Base-by-base conservation (phyloP, 1,140 invertebrate species). In the Aphidius gifuensis region DNA sequence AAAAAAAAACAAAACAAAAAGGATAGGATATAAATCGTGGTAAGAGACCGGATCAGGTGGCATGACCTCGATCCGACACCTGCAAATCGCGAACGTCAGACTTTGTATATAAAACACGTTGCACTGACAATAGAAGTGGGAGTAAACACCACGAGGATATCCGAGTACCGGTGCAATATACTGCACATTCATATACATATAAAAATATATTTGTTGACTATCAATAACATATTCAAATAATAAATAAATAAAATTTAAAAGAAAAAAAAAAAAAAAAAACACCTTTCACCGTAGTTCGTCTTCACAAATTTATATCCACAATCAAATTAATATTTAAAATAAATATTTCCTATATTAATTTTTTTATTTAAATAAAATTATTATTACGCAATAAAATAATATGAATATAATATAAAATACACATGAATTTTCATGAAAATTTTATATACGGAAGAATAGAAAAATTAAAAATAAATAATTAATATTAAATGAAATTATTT, bases 31-130 rank as follows among this genome's bases (percentile, higher is more conserved):
- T 50, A 50, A 16, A n/a, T 23, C 32, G 48, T 21, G 38, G 6
- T 46, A 39, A 49, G 21, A 55, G 58, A 63, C 44, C 42, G 56
- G 55, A 65, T 51, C 60, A 56, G 58, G 47, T 58, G 46, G n/a
- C 60, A 39, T 62, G 60, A 62, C 60, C 60, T 65, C 56, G 60
- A 65, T 65, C 50, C 56, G 49, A 65, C 64, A 62, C 60, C 60
- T 65, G 60, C 60, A 49, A 65, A 40, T 56, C 50, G 45, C 61
- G 32, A 61, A 38, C 21, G 45, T 61, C 51, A 54, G 21, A 8
- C 39, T 61, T 58, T 61, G 7, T 42, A 55, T 64, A 32, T 59
- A 50, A 55, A 54, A 59, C 49, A 48, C 1, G 9, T 11, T 49
- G 23, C 46, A 58, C 45, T 16, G 48, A 51, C 44, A 61, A 60